Conservation (phyloP, 2,797 vertebrate genomes). For the Aplochiton taeniatus region DNA sequence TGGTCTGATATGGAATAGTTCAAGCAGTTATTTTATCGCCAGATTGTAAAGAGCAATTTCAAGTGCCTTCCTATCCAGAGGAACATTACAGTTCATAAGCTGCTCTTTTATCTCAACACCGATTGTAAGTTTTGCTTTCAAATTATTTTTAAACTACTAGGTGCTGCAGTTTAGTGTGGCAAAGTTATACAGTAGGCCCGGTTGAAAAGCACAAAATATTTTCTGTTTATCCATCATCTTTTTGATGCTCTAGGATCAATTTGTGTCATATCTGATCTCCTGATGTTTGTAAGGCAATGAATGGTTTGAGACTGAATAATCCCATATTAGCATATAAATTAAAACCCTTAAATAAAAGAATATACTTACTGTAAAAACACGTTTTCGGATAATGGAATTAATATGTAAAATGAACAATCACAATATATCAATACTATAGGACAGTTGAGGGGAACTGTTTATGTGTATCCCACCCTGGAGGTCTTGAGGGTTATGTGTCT, state of each 20-base stretch:
- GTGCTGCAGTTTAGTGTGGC: neutral
- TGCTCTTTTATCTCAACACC: constrained; percentile 55
- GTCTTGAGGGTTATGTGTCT: constrained; percentile 2
- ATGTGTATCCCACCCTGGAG: constrained; percentile 6
- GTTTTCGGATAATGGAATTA: too few species aligned
- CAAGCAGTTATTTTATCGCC: constrained; percentile 52
- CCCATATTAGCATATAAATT: neutral
- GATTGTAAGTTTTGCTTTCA: neutral
- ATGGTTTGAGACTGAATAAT: neutral
- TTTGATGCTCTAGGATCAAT: neutral
- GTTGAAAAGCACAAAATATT: constrained; percentile 18
- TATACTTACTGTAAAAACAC: too few species aligned
- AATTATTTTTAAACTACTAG: constrained; percentile 14
- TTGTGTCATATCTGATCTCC: neutral
- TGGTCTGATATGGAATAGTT: constrained; percentile 18
- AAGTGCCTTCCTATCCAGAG: constrained; percentile 68
- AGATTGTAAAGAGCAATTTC: constrained; percentile 73
- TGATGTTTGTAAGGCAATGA: too few species aligned
- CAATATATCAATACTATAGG: too few species aligned
- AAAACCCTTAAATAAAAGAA: too few species aligned
- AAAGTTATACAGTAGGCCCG: constrained; percentile 10
- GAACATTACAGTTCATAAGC: constrained; percentile 52
- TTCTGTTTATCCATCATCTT: neutral
- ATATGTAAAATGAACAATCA: too few species aligned
- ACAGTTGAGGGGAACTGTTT: neutral